phyloP scores from a whole-genome alignment of 2,113 vertebrate species.

The Scalopus aquaticus region DNA sequence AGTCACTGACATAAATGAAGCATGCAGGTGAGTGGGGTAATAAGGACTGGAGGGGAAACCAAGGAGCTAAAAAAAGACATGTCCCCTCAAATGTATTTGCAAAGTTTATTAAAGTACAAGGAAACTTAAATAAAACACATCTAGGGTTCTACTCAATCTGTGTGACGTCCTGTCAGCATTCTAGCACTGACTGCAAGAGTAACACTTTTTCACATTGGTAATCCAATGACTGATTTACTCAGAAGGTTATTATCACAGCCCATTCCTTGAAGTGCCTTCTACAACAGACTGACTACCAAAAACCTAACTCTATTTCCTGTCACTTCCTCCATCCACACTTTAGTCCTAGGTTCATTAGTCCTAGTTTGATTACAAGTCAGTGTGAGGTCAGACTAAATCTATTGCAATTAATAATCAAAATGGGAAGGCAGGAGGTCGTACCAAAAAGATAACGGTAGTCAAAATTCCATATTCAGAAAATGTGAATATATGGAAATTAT shows the following conservation, averaged over 20 bases:
- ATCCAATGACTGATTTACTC: background rate
- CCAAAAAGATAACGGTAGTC: background rate
- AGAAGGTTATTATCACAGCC: background rate
- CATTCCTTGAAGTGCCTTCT: background rate
- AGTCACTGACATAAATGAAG: background rate
- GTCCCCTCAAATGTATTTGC: background rate
- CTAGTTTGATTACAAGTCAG: background rate
- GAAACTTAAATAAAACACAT: background rate
- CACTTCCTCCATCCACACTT: background rate
- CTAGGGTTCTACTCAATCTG: background rate
- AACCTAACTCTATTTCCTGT: background rate
- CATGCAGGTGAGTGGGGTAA: background rate
- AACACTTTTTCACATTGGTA: background rate
- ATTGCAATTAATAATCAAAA: background rate
- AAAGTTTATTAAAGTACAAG: background rate
- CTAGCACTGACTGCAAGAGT: background rate
- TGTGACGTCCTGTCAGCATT: background rate
- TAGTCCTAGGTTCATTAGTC: background rate
- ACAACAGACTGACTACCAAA: background rate
- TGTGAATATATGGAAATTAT: slow-evolving; percentile 6
- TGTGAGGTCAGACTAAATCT: background rate
- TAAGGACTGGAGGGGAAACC: fast-evolving
- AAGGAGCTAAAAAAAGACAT: background rate
- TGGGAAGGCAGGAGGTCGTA: background rate
- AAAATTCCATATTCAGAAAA: background rate